Base-by-base conservation (phyloP, 2,113 vertebrate species). In the Gasterosteus aculeatus region DNA sequence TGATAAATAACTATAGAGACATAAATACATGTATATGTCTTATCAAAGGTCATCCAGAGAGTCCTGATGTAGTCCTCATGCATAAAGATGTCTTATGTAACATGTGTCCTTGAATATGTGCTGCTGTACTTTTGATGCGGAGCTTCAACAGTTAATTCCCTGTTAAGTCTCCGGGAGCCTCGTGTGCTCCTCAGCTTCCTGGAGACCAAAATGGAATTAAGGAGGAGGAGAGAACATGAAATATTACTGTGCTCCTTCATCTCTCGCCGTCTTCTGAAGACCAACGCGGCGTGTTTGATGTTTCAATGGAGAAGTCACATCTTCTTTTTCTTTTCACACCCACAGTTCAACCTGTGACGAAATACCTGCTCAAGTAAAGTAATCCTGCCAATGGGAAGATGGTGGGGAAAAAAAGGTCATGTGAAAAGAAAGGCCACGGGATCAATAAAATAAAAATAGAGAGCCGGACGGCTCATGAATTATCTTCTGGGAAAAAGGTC, bases 181-280 rank as follows among this genome's bases (percentile, higher is more conserved):
- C 22, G 33, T 76, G 63, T 49, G 31, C n/a, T 3, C 4, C 3
- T 14, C 31, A 64, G 38, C 42, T 18, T 57, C 49, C 39, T 22
- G 49, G 58, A 49, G 31, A 60, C 49, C 41, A 12, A 39, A 53
- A 42, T 15, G 18, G 29, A 29, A 47, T 38, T 38, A 26, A 57
- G 39, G 39, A 15, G 39, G 39, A 15, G 44, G 56, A 51, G 53
- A 68, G 22, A 41, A 63, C 56, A 51, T 68, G 33, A 76, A 31
- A 51, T 60, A 51, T 41, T 33, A 67, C 10, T 58, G 8, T 22
- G 46, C 63, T 53, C 35, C 39, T 16, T 31, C n/a, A 49, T 41
- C 62, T 53, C n/a, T 8, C 35, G 10, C n/a, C 39, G 31, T 39
- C 31, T 16, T 39, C 19, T 65, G 62, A 58, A 65, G 51, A 46